Percentiles rank a stretch among this genome's conserved stretches.
phyloP scores from a whole-genome alignment of 2,888 invertebrate genomes.

The Cryptops parisi region DNA sequence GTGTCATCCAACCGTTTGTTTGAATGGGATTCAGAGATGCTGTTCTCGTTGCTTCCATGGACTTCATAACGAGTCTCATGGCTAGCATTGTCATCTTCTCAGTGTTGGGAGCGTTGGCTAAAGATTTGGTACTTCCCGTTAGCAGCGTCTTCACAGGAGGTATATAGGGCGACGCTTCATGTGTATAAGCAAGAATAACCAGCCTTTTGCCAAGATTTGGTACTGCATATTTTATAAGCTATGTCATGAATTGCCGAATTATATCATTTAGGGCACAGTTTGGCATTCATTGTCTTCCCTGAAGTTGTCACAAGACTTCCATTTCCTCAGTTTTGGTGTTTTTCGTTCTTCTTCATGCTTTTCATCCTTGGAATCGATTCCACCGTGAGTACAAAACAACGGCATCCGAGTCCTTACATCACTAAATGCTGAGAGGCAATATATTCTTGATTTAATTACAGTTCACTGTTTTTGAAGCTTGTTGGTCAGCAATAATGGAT shows the following conservation, averaged over 20 bases:
- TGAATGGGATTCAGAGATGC: conserved; percentile 23
- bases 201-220: too few relatives aligned
- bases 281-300: conserved; percentile 25
- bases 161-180: conserved; percentile 7
- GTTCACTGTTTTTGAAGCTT: conserved; percentile 4
- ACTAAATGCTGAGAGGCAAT: too few relatives aligned
- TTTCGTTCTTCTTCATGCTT: conserved; percentile 24
- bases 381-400: conserved; percentile 6
- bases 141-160: conserved; percentile 23
- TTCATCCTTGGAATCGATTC: conserved; percentile 13
- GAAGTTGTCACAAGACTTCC: conserved; percentile 24
- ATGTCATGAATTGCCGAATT: too few relatives aligned
- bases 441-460: too few relatives aligned
- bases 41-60: conserved; percentile 28
- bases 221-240: too few relatives aligned
- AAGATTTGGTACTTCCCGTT: conserved; percentile 27
- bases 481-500: conserved; percentile 3
- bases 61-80: conserved; percentile 33
- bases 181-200: too few relatives aligned
- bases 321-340: conserved; percentile 23
- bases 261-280: conserved; percentile 23
- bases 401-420: too few relatives aligned
- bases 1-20: too few relatives aligned
- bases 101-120: conserved; percentile 34
- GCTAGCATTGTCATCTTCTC: conserved; percentile 34